Percentiles rank a stretch among this genome's conserved stretches.
Evolutionary conservation across 1,140 invertebrate genomes (phyloP).

Genomic region (Zaprionus kolodkinae): DNA sequence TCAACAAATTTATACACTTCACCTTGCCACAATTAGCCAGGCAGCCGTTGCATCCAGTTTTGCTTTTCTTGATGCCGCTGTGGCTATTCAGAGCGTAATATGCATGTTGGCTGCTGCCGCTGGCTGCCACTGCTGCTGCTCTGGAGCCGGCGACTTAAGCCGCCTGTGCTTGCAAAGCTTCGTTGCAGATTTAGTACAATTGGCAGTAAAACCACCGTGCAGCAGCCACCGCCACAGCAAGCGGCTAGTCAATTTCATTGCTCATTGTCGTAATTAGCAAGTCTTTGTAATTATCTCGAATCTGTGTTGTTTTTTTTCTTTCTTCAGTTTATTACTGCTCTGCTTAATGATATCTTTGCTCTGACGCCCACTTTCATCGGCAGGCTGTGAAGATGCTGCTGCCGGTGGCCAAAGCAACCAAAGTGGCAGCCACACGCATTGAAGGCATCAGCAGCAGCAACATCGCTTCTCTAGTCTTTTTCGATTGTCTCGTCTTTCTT

Average conservation of each 20-base stretch:
- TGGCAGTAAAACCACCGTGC: constrained; percentile 31
- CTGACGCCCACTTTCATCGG: constrained; percentile 76
- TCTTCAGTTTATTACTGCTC: constrained; percentile 23
- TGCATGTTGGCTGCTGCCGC: constrained; percentile 69
- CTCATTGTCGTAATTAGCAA: constrained; percentile 78
- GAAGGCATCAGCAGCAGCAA: background rate
- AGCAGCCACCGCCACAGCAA: constrained; percentile 21
- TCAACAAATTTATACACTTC: constrained; percentile 83
- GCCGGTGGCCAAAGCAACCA: background rate
- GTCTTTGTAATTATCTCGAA: constrained; percentile 73
- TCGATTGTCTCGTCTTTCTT: constrained; percentile 46
- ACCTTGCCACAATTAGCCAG: constrained; percentile 80
- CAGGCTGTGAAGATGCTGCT: constrained; percentile 26
- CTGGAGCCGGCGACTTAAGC: constrained; percentile 35
- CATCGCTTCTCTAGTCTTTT: constrained; percentile 24
- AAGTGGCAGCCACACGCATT: constrained; percentile 3
- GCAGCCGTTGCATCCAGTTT: constrained; percentile 74
- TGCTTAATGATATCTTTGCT: constrained; percentile 55
- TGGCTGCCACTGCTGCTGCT: constrained; percentile 35
- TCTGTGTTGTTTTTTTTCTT: constrained; percentile 34
- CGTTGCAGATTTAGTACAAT: constrained; percentile 83
- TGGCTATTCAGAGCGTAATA: constrained; percentile 83
- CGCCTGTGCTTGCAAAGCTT: constrained; percentile 63
- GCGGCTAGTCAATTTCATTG: constrained; percentile 58
- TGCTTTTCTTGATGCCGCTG: constrained; percentile 43